These are phyloP conservation scores for Leptopilina myrica DNA, from an alignment of 2,888 invertebrate species.

Conservation along the genomic window DNA sequence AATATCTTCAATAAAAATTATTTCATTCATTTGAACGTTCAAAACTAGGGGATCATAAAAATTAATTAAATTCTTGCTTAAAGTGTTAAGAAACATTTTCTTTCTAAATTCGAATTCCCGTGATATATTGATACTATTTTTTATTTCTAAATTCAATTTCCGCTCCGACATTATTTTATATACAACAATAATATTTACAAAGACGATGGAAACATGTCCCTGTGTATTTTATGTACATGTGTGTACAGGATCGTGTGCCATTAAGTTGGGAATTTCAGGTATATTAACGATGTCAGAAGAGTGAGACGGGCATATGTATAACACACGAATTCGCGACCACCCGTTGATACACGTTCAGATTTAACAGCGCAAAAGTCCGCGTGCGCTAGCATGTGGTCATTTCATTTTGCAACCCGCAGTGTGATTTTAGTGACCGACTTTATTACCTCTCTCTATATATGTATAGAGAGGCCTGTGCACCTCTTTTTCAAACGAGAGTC, in stretches of 20 bases:
- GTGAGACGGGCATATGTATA: conserved; percentile 17
- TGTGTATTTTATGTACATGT: background rate
- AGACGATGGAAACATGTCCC: background rate
- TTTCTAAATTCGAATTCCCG: background rate
- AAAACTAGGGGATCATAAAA: no score
- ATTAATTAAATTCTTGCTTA: no score
- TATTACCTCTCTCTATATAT: background rate
- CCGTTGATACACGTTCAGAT: conserved; percentile 36
- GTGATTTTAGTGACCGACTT: conserved; percentile 36
- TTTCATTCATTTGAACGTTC: no score
- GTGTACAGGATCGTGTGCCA: conserved; percentile 49
- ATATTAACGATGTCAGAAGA: conserved; percentile 58
- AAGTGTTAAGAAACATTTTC: no score
- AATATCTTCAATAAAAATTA: no score
- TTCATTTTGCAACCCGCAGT: conserved; percentile 36
- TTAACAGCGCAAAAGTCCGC: conserved; percentile 20
- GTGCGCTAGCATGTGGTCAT: conserved; percentile 34
- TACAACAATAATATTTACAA: background rate
- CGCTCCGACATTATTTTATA: background rate
- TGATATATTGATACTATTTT: background rate
- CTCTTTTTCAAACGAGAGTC: conserved; percentile 38
- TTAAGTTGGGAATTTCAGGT: conserved; percentile 63
- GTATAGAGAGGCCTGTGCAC: background rate
- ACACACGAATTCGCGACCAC: conserved; percentile 49
- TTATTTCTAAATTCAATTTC: background rate